Evolutionary conservation across 2,113 vertebrate species (phyloP), one percentile per base, ranked within the genome.

Genomic region (Micromys minutus): DNA sequence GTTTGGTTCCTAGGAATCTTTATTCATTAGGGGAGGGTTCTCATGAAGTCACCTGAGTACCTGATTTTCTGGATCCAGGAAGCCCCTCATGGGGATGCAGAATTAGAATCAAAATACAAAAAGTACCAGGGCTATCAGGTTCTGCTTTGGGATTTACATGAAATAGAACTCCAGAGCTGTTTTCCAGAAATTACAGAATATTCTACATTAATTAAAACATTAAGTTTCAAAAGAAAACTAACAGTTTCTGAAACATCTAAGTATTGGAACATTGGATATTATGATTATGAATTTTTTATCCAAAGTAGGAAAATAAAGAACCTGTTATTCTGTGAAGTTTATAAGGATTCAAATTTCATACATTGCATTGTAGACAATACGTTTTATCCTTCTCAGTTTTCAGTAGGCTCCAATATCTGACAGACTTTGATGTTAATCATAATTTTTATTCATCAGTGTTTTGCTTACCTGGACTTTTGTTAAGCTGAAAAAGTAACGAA

Each of bases 271-370:
- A 94, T 15, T 79, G 13, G 84, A 45, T 36, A 34, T 19, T 90
- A 85, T 77, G 3, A 83, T 63, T 89, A 63, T 69, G 6, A 22
- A 50, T 10, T 89, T 95, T 91, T 89, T 42, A 87, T 67, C 19
- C 24, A 12, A 39, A 69, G 76, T 8, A 52, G 52, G 65, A 92
- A 42, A 94, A 77, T 19, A 83, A 91, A 88, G 39, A 80, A 5
- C 10, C 26, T 87, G 47, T 74, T 71, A 52, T n/a, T 85, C 31
- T 92, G 10, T 77, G 92, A 95, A 76, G 11, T 76, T 92, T 69
- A 65, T 80, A 94, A 5, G 74, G 11, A 39, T 31, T 52, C 67
- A 86, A 61, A 50, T 65, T 79, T 93, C 12, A 24, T 71, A 13
- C 10, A 89, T 65, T 69, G 5, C 34, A 83, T 69, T 69, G 59